Evolutionary conservation across 1,140 invertebrate genomes (phyloP).

Genomic region (Adoxophyes honmai): DNA sequence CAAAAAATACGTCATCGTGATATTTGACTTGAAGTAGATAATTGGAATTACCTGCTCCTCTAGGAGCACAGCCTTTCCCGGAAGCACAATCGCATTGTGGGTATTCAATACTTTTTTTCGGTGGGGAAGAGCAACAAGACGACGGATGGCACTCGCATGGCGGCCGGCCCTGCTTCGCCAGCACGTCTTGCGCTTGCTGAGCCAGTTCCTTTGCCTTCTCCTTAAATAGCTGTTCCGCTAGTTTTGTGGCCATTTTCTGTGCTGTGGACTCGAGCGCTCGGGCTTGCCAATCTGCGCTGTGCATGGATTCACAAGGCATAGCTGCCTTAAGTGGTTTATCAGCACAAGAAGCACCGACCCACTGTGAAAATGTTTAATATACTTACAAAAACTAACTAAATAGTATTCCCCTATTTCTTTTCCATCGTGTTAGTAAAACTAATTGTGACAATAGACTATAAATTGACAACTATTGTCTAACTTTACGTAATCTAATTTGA

Average conservation of each 20-base stretch:
- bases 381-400: too few species aligned
- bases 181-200: conserved; percentile 40
- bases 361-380: conserved; percentile 29
- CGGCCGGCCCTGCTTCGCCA: conserved; percentile 32
- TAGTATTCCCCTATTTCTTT: too few species aligned
- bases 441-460: too few species aligned
- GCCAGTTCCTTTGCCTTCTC: conserved; percentile 47
- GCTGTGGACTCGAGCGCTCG: conserved; percentile 42
- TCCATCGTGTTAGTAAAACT: too few species aligned
- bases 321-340: conserved; percentile 30
- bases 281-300: conserved; percentile 40
- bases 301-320: conserved; percentile 16
- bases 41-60: conserved; percentile 15
- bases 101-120: not conserved
- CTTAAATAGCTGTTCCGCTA: conserved; percentile 56
- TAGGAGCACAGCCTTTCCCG: too few species aligned
- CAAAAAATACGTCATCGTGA: too few species aligned
- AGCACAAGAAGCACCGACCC: conserved; percentile 53
- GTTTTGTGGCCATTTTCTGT: conserved; percentile 44
- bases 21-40: too few species aligned
- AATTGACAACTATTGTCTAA: too few species aligned
- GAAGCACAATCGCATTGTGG: too few species aligned
- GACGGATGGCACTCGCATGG: conserved; percentile 47
- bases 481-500: too few species aligned
- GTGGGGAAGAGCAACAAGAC: too few species aligned